phyloP scores from a whole-genome alignment of 2,797 vertebrate genomes.

The Eptatretus atami region DNA sequence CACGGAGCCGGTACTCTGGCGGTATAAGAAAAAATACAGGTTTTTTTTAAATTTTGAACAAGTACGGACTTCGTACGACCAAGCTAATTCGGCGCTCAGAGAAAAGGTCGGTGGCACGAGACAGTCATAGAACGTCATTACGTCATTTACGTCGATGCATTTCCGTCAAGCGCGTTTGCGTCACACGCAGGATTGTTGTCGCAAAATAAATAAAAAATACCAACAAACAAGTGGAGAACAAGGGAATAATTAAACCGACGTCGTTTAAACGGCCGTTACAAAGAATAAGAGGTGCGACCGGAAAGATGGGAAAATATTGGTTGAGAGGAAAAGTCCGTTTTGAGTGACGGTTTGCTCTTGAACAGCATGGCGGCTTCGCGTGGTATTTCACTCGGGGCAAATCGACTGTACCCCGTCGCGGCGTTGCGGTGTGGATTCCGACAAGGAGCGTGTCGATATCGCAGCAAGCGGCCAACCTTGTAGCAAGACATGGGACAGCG shows the following conservation, averaged over 20 bases:
- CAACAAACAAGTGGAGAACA: not conserved
- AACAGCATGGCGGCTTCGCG: slow-evolving; percentile 13
- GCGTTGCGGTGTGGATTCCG: slow-evolving; percentile 52
- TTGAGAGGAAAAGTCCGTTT: not conserved
- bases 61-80: too few species aligned
- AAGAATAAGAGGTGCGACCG: not conserved
- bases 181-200: too few species aligned
- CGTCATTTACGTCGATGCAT: too few species aligned
- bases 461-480: slow-evolving; percentile 84
- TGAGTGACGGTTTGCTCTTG: slow-evolving; percentile 8
- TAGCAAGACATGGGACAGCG: slow-evolving; percentile 96
- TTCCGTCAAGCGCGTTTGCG: too few species aligned
- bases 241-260: not conserved
- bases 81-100: too few species aligned
- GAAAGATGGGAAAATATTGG: not conserved
- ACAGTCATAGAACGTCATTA: too few species aligned
- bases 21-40: too few species aligned
- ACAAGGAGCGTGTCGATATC: slow-evolving; percentile 74
- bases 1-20: too few species aligned
- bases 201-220: too few species aligned
- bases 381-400: slow-evolving; percentile 84
- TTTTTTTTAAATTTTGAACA: too few species aligned
- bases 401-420: slow-evolving; percentile 61
- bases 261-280: not conserved
- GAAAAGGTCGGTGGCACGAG: too few species aligned